phyloP scores from a whole-genome alignment of 2,113 vertebrate genomes.

The Corapipo altera region DNA sequence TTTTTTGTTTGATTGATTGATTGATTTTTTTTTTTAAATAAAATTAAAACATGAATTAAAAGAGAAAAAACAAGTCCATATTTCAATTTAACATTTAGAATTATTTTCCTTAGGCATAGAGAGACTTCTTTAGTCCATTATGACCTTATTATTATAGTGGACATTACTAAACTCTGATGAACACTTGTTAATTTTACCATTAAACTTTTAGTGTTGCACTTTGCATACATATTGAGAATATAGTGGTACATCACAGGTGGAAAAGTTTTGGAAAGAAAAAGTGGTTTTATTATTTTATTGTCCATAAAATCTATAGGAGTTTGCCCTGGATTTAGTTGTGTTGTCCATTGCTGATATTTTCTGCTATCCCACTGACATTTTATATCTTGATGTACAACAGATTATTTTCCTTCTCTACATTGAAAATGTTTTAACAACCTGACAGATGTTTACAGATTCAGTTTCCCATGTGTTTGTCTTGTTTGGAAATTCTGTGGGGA shows the following conservation, averaged over 20 bases:
- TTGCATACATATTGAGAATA: background rate
- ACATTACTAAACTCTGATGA: background rate
- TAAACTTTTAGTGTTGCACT: background rate
- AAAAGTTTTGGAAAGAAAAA: background rate
- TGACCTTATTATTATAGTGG: background rate
- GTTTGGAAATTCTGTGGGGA: background rate
- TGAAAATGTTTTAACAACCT: background rate
- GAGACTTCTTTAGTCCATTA: background rate
- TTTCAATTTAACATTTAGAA: background rate
- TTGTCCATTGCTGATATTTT: background rate
- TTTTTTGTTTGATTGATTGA: too few relatives aligned
- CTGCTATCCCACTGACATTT: background rate
- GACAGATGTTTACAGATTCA: background rate
- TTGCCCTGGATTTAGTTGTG: background rate
- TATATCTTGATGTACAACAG: background rate
- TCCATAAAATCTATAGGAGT: background rate
- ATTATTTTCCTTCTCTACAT: background rate
- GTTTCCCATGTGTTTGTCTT: background rate
- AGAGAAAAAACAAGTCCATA: rapidly evolving
- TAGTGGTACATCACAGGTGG: background rate
- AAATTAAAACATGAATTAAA: background rate
- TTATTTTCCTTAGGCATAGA: background rate
- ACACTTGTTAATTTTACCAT: background rate
- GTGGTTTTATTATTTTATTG: background rate
- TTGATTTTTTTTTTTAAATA: background rate